A percentile compares a stretch with the other conserved stretches of the same genome.
These are phyloP conservation scores for Polypedilum pembai DNA, from an alignment of 1,140 invertebrate species.

Conservation along the genomic window DNA sequence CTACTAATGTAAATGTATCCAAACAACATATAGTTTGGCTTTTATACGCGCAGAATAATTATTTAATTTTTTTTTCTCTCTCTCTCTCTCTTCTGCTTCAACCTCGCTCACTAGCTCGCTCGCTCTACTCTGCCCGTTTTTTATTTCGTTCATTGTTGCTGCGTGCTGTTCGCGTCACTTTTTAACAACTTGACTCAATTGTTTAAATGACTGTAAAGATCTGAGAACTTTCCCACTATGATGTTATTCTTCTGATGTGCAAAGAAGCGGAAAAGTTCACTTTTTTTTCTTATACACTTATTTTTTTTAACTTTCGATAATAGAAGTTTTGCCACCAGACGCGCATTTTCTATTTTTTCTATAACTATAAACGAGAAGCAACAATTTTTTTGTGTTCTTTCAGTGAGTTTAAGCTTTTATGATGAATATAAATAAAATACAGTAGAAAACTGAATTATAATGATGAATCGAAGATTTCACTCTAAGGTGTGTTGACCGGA, in stretches of 20 bases:
- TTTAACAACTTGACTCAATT: conserved; percentile 28
- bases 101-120: background rate
- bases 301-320: background rate
- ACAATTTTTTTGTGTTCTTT: too few relatives aligned
- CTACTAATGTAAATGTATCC: conserved; percentile 1
- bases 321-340: background rate
- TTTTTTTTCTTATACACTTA: background rate
- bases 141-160: conserved; percentile 21
- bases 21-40: conserved; percentile 15
- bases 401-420: too few relatives aligned
- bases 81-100: background rate
- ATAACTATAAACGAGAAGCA: too few relatives aligned
- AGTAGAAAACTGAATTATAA: too few relatives aligned
- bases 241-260: conserved; percentile 22
- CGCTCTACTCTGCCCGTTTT: background rate
- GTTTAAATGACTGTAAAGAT: conserved; percentile 27
- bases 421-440: too few relatives aligned
- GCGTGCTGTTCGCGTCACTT: conserved; percentile 27
- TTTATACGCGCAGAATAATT: conserved; percentile 18
- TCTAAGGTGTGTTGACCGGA: too few relatives aligned
- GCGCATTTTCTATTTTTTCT: background rate
- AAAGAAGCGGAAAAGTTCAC: conserved; percentile 26
- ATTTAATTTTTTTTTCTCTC: background rate
- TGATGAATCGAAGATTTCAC: too few relatives aligned
- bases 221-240: conserved; percentile 27